These are phyloP conservation scores for Eriosoma lanigerum DNA, from an alignment of 1,140 invertebrate genomes.

Conservation along the genomic window DNA sequence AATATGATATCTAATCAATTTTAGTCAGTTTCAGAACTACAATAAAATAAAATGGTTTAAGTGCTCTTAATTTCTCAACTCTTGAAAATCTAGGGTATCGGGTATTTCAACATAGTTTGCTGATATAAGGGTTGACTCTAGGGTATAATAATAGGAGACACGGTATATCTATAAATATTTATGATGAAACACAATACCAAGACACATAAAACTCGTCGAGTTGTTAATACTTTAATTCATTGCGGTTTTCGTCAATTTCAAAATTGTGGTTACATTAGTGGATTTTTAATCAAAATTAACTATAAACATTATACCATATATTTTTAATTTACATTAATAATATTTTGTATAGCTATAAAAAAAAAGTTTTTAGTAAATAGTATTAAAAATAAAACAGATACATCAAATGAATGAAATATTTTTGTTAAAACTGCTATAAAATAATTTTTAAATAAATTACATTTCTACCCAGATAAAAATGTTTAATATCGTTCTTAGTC, in stretches of 20 bases:
- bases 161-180: not conserved
- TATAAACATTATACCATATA: no score
- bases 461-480: no score
- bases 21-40: not conserved
- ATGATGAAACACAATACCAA: not conserved
- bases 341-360: no score
- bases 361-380: no score
- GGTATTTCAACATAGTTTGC: not conserved
- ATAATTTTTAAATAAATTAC: no score
- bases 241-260: not conserved
- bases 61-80: not conserved
- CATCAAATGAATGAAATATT: no score
- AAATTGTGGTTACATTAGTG: not conserved
- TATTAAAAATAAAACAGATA: no score
- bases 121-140: not conserved
- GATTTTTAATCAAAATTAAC: not conserved
- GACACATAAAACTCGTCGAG: not conserved
- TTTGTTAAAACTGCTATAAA: no score
- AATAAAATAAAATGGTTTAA: not conserved
- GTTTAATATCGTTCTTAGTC: no score
- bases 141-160: not conserved
- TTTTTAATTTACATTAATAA: no score
- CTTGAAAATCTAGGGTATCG: not conserved
- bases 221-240: slow-evolving; percentile 1
- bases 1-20: no score